Percentiles rank a stretch among this genome's conserved stretches.
Conservation (phyloP, 2,113 vertebrate genomes). For the Elaphurus davidianus region DNA sequence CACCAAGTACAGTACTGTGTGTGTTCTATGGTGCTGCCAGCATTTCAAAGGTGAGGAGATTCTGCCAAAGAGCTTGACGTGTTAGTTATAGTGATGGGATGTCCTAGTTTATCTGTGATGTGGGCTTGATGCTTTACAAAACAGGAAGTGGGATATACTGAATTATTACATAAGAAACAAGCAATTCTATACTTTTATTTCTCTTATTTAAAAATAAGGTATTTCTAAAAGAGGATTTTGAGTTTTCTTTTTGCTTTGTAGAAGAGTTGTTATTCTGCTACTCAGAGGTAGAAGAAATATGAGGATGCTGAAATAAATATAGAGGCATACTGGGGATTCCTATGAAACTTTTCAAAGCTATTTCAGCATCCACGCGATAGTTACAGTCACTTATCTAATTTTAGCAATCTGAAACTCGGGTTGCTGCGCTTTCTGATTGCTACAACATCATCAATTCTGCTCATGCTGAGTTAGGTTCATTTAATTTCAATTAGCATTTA, state of each 20-base stretch:
- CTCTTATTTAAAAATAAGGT: background rate
- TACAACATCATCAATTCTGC: background rate
- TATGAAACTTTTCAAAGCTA: background rate
- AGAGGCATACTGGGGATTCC: background rate
- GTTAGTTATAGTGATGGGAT: background rate
- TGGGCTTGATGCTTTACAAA: background rate
- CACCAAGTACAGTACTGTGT: background rate
- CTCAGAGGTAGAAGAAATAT: background rate
- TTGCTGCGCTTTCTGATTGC: background rate
- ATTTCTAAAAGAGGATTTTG: background rate
- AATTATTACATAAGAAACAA: background rate
- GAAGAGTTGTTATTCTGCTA: background rate
- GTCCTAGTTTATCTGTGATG: background rate
- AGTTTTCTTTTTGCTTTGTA: background rate
- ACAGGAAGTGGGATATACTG: background rate
- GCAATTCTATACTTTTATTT: background rate
- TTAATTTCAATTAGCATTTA: conserved; percentile 45
- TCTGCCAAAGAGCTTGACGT: background rate
- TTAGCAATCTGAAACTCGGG: background rate
- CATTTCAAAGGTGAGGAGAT: background rate
- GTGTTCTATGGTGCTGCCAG: too few species aligned
- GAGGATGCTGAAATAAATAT: background rate
- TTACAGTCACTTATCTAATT: background rate
- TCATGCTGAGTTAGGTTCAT: background rate
- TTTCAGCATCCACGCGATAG: background rate